Evolutionary conservation across 2,113 vertebrate species (phyloP), one percentile per base, ranked within the genome.

Genomic region (Pogona vitticeps): DNA sequence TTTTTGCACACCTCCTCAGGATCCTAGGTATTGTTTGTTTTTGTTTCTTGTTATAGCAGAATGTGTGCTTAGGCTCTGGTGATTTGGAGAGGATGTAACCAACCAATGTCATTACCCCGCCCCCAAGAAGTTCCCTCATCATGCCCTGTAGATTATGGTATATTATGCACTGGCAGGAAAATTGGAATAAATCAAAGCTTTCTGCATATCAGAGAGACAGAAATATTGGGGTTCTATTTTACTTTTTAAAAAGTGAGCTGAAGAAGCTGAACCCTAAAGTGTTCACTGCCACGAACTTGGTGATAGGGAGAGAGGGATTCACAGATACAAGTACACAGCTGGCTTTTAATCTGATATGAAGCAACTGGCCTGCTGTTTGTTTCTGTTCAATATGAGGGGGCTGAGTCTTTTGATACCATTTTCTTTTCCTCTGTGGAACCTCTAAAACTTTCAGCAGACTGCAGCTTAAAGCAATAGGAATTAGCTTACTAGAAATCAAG

Each of bases 401-500:
- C 31, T 18, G 28, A 12, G 26, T 18, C 42, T 28, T 76, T 26
- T 56, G 28, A 52, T 28, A 3, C 6, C 46, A 76, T 52, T 52
- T 40, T 40, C 75, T 28, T 42, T 26, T 52, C 52, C 0, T 28
- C 46, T 31, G 26, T 56, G 46, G 40, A 46, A 18, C 40, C 28
- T 56, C 28, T 70, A 23, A 42, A 75, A 9, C 8, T 40, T 17
- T 33, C 14, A 18, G 70, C 33, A 75, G 18, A 42, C 38, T 26
- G 15, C 68, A 13, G 20, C 23, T 52, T 52, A 42, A 76, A 31
- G 18, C 21, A 7, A 3, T 9, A 46, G 10, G 46, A 68, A 17
- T n/a, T 87, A 21, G 10, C 2, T 59, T 67, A 10, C 46, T 80
- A 76, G 87, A 90, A 73, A 80, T 61, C 14, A 42, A n/a, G 40